phyloP scores from a whole-genome alignment of 2,797 vertebrate genomes.

The Amphiprion clarkii region DNA sequence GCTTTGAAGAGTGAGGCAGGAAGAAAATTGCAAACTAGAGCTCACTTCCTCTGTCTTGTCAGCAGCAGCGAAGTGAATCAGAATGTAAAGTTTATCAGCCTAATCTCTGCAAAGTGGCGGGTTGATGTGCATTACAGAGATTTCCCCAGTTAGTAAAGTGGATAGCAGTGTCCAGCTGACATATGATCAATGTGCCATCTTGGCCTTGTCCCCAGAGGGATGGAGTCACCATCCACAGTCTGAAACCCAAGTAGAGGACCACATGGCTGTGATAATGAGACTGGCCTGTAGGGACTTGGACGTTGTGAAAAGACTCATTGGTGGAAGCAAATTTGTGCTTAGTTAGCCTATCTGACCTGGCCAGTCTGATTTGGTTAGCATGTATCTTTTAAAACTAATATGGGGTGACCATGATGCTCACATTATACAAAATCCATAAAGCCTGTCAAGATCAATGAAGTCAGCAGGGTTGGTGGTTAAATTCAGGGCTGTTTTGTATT shows the following conservation, averaged over 20 bases:
- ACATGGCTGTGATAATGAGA: conserved; percentile 56
- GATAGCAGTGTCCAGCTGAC: conserved; percentile 57
- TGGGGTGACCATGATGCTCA: too few species aligned
- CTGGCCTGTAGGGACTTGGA: conserved; percentile 22
- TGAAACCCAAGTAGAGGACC: conserved; percentile 64
- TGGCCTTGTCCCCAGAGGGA: conserved; percentile 44
- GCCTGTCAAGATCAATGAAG: not conserved
- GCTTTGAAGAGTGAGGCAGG: conserved; percentile 64
- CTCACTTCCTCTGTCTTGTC: conserved; percentile 55
- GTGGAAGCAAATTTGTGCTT: not conserved
- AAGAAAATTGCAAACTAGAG: conserved; percentile 42
- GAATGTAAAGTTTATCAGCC: conserved; percentile 22
- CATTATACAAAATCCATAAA: too few species aligned
- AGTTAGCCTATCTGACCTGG: too few species aligned
- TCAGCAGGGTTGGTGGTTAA: not conserved
- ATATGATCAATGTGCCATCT: conserved; percentile 62
- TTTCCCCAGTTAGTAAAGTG: conserved; percentile 29
- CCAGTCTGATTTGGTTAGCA: too few species aligned
- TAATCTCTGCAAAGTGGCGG: conserved; percentile 18
- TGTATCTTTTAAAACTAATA: too few species aligned
- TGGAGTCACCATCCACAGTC: conserved; percentile 40
- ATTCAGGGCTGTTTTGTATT: not conserved
- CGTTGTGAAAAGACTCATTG: conserved; percentile 18
- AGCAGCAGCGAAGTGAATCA: conserved; percentile 1
- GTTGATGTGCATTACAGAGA: conserved; percentile 22